phyloP scores from a whole-genome alignment of 2,888 invertebrate species.

The Epirrhoe tristata region DNA sequence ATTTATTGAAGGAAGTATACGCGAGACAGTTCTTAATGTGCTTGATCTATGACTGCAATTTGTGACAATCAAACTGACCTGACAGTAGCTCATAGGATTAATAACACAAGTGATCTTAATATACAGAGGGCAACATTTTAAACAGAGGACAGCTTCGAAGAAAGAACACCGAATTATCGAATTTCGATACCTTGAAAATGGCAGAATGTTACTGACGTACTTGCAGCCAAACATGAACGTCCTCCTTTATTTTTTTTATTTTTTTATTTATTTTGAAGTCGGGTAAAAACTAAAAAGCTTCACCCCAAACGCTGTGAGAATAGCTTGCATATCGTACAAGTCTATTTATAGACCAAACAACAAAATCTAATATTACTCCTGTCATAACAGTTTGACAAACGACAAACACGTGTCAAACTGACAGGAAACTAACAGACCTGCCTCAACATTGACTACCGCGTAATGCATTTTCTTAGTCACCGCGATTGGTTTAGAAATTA shows the following conservation, averaged over 20 bases:
- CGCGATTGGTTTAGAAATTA: too few relatives aligned
- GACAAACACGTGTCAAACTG: constrained; percentile 8
- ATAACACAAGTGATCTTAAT: too few relatives aligned
- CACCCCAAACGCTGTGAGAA: not conserved
- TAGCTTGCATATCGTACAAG: constrained; percentile 8
- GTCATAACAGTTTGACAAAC: constrained; percentile 18
- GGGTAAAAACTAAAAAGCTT: too few relatives aligned
- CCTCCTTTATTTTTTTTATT: too few relatives aligned
- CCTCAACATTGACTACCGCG: constrained; percentile 7
- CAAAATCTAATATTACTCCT: constrained; percentile 9
- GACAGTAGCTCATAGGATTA: not conserved
- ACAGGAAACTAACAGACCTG: constrained; percentile 13
- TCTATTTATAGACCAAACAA: constrained; percentile 8
- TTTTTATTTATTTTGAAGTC: too few relatives aligned
- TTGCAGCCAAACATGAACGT: too few relatives aligned
- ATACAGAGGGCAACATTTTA: too few relatives aligned
- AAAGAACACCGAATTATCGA: too few relatives aligned
- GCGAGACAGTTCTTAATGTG: not conserved
- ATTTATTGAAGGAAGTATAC: not conserved
- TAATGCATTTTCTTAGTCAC: not conserved
- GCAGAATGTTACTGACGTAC: too few relatives aligned
- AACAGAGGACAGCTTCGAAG: too few relatives aligned
- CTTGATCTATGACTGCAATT: not conserved
- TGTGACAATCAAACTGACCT: not conserved
- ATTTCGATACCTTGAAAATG: too few relatives aligned